phyloP scores from a whole-genome alignment of 1,140 invertebrate genomes.

The Drosophila dunni region DNA sequence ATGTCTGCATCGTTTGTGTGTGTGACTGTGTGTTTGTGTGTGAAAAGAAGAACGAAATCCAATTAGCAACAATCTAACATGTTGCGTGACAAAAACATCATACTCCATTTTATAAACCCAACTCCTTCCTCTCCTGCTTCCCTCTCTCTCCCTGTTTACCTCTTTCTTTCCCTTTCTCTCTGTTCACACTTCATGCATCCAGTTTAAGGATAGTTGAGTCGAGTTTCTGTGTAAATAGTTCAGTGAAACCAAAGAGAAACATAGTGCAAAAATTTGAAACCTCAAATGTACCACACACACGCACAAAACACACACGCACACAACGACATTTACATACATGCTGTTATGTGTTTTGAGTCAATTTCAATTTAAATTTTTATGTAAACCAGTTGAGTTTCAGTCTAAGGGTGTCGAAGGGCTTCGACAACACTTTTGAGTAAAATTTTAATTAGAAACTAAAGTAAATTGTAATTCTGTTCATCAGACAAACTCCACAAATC shows the following conservation, averaged over 20 bases:
- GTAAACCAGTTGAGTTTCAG: constrained; percentile 10
- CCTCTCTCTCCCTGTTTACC: not conserved
- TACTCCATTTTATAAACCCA: constrained; percentile 8
- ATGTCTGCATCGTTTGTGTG: constrained; percentile 32
- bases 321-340: not conserved
- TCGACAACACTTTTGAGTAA: not conserved
- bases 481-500: too few species aligned
- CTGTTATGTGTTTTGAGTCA: constrained; percentile 48
- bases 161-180: not conserved
- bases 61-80: constrained; percentile 65
- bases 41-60: constrained; percentile 43
- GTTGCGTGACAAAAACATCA: constrained; percentile 50
- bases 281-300: constrained; percentile 35
- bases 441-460: constrained; percentile 1
- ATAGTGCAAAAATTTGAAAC: constrained; percentile 50
- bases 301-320: constrained; percentile 7
- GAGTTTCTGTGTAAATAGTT: constrained; percentile 74
- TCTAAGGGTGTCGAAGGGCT: not conserved
- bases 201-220: constrained; percentile 45
- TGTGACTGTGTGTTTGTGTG: constrained; percentile 12
- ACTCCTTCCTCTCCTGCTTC: too few species aligned
- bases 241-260: constrained; percentile 51
- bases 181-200: not conserved
- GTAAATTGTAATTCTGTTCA: not conserved
- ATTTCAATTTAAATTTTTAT: constrained; percentile 56